Evolutionary conservation across 2,797 vertebrate species (phyloP), one percentile per base, ranked within the genome.

Genomic region (Chiloscyllium punctatum): DNA sequence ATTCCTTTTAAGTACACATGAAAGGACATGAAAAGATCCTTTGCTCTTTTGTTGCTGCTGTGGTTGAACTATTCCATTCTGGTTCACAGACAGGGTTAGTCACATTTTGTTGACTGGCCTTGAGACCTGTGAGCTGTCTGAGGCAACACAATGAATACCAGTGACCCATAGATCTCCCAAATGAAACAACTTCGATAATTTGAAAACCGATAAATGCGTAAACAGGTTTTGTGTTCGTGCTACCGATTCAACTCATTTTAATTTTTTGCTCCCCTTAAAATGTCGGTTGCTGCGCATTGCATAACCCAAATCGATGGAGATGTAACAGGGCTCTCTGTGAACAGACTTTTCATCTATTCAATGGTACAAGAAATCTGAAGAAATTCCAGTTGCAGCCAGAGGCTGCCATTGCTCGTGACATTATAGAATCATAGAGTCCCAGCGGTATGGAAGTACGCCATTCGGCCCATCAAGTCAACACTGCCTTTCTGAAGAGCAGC

Each of bases 1-100:
- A 95, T 51, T 53, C 71, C 94, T 77, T 95, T 95, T 95, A 95
- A 77, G 69, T 95, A 77, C 71, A 95, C 94, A 74, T 95, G 94
- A 95, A 95, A 77, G 71, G 51, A 95, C 48, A 51, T 77, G 94
- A 77, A 95, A 95, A 95, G 94, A 57, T 77, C 16, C 69, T 72
- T 72, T 71, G 42, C 42, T 74, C 51, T 95, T 95, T 74, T 53
- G 69, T 51, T 72, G 48, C 27, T 77, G 27, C 1, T 21, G 33
- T 77, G 71, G 94, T 95, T 77, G 94, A 72, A 77, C 48, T 77
- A 74, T 53, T 95, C 94, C 51, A 48, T 95, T 77, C 71, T 95
- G 94, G 69, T 95, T 95, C 94, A 53, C 48, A 77, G 69, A 71
- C 71, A 95, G 71, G 94, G 94, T 57, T 77, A 74, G 42, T 72